phyloP scores from a whole-genome alignment of 2,888 invertebrate genomes.

The Cremastinae sp. region DNA sequence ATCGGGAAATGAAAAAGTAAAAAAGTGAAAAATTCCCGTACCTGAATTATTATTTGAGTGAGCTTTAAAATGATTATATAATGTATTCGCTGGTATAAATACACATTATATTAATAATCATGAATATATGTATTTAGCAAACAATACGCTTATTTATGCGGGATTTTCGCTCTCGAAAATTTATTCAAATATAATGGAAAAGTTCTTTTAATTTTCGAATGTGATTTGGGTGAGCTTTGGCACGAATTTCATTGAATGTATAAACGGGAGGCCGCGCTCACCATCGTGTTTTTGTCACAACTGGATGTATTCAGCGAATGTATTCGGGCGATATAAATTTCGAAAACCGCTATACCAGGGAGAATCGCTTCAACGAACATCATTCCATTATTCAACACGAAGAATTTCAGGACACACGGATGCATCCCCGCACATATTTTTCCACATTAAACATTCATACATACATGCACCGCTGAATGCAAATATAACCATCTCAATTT shows the following conservation, averaged over 20 bases:
- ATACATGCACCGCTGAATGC: neutral
- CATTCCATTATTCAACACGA: constrained; percentile 24
- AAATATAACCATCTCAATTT: neutral
- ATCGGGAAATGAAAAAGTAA: too few relatives aligned
- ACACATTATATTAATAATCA: too few relatives aligned
- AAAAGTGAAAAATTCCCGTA: too few relatives aligned
- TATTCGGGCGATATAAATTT: constrained; percentile 17
- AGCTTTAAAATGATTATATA: too few relatives aligned
- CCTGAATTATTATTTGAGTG: too few relatives aligned
- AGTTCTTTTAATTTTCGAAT: neutral
- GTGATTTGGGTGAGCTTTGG: neutral
- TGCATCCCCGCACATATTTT: neutral
- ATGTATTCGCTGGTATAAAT: too few relatives aligned
- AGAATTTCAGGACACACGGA: neutral
- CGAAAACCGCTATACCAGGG: neutral
- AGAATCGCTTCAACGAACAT: neutral
- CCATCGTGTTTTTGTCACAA: neutral
- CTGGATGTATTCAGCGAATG: constrained; percentile 1
- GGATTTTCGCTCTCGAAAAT: too few relatives aligned
- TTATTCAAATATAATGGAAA: neutral
- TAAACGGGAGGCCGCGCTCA: neutral
- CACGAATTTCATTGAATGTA: constrained; percentile 1
- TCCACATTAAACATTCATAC: neutral
- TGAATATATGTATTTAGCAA: too few relatives aligned
- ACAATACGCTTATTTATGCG: too few relatives aligned